These are phyloP conservation scores for Leptestheria dahalacensis DNA, from an alignment of 1,140 invertebrate species.

Conservation along the genomic window DNA sequence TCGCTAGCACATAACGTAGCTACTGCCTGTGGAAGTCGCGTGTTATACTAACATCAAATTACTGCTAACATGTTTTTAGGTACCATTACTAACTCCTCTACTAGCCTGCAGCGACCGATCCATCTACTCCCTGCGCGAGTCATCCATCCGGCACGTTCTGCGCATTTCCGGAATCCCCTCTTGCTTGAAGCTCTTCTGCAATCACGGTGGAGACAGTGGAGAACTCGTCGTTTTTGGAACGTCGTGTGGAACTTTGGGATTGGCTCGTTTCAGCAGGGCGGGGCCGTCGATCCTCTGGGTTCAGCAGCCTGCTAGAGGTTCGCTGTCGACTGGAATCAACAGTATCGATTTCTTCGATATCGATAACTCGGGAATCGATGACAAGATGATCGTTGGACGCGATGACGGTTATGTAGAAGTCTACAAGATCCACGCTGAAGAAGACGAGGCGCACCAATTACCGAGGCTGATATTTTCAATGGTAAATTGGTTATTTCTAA, in stretches of 20 bases:
- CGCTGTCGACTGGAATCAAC: neutral
- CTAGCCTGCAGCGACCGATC: neutral
- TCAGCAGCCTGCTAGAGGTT: neutral
- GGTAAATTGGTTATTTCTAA: neutral
- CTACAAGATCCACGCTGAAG: neutral
- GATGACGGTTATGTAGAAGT: conserved; percentile 2
- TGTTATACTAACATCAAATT: too few relatives aligned
- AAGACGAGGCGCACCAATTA: neutral
- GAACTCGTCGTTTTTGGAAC: conserved; percentile 2
- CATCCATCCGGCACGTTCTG: neutral
- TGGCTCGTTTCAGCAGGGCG: conserved; percentile 4
- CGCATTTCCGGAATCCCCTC: neutral
- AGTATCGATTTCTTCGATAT: neutral
- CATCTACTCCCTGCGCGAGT: conserved; percentile 3
- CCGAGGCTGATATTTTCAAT: neutral
- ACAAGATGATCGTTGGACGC: neutral
- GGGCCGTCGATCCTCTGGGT: neutral
- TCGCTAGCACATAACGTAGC: too few relatives aligned
- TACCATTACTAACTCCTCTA: neutral
- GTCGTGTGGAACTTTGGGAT: neutral
- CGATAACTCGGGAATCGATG: neutral
- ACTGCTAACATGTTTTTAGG: too few relatives aligned
- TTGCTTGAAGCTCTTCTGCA: neutral
- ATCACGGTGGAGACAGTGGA: neutral
- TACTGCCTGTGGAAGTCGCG: too few relatives aligned